Percentiles rank a stretch among this genome's conserved stretches.
These are phyloP conservation scores for Cettia cetti DNA, from an alignment of 2,113 vertebrate genomes.

Conservation along the genomic window DNA sequence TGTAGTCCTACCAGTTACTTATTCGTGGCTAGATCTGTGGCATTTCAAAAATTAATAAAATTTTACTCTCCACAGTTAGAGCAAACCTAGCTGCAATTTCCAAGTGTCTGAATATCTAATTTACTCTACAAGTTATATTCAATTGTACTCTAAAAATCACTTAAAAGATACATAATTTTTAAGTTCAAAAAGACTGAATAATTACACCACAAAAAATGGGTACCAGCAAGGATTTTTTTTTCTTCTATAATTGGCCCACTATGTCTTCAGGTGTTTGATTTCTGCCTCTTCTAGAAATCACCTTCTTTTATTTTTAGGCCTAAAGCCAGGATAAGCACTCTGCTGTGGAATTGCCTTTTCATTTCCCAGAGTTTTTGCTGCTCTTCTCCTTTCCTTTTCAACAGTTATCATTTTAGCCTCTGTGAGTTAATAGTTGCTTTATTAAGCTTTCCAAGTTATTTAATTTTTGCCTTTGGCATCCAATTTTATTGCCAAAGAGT, in stretches of 20 bases:
- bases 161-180: not conserved
- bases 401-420: conserved; percentile 32
- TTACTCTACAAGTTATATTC: not conserved
- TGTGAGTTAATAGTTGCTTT: conserved; percentile 10
- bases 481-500: conserved; percentile 45
- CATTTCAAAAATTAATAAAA: not conserved
- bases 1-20: not conserved
- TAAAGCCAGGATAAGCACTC: not conserved
- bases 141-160: not conserved
- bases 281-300: not conserved
- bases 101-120: not conserved
- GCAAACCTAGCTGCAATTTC: not conserved
- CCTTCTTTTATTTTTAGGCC: not conserved
- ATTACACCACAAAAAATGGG: not conserved
- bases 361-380: not conserved
- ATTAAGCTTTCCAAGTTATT: conserved; percentile 52
- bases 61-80: not conserved
- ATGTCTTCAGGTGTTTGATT: not conserved
- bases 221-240: not conserved
- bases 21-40: not conserved
- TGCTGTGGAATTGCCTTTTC: conserved; percentile 12
- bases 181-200: not conserved
- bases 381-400: conserved; percentile 2
- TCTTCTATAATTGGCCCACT: not conserved
- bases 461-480: conserved; percentile 45